A percentile compares a stretch with the other conserved stretches of the same genome.
phyloP scores from a whole-genome alignment of 1,140 invertebrate species.

The Mylabris phalerata region DNA sequence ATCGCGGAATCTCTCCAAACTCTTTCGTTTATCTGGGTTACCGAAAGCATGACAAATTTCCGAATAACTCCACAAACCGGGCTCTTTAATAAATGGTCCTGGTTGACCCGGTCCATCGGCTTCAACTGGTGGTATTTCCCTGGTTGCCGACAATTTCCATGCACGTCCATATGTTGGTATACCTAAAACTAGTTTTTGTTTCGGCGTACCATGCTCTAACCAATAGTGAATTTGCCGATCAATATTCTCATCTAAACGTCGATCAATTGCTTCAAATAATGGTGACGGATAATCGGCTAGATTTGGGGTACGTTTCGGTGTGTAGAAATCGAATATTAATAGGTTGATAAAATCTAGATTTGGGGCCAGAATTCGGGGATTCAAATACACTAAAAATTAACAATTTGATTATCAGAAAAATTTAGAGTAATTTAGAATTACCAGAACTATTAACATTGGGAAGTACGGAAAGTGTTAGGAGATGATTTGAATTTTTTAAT shows the following conservation, averaged over 20 bases:
- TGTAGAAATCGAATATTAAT: constrained; percentile 72
- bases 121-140: constrained; percentile 62
- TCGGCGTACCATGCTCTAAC: constrained; percentile 53
- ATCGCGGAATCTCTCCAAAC: constrained; percentile 35
- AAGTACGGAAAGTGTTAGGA: constrained; percentile 61
- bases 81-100: constrained; percentile 60
- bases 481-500: constrained; percentile 54
- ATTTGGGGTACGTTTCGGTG: constrained; percentile 63
- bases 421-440: constrained; percentile 39
- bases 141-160: constrained; percentile 70
- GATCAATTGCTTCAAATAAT: constrained; percentile 61
- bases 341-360: constrained; percentile 74
- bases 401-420: background rate
- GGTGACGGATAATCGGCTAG: constrained; percentile 69
- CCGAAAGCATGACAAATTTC: constrained; percentile 72
- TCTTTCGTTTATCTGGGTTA: constrained; percentile 48
- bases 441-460: constrained; percentile 71
- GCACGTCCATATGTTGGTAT: constrained; percentile 75
- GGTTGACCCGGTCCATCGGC: constrained; percentile 57
- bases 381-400: constrained; percentile 63
- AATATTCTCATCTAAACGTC: constrained; percentile 58
- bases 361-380: constrained; percentile 62
- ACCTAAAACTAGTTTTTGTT: constrained; percentile 72
- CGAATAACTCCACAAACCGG: constrained; percentile 70
- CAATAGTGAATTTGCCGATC: constrained; percentile 57